Evolutionary conservation across 2,797 vertebrate species (phyloP).

Genomic region (Acanthurus lineatus): DNA sequence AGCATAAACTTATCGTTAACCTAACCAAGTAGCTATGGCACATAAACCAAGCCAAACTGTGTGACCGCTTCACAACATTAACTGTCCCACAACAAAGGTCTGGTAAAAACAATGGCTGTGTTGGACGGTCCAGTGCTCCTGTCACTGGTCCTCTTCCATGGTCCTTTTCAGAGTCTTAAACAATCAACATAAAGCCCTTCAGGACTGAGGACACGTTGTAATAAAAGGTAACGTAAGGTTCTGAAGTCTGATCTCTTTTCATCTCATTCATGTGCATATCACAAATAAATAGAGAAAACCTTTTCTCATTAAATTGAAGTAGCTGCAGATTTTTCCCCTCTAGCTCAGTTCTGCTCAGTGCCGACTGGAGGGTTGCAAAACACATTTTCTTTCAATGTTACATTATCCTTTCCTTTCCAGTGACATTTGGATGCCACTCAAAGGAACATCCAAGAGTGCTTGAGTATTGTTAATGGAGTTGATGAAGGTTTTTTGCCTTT

Average conservation of each 20-base stretch:
- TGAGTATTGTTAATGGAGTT: constrained; percentile 63
- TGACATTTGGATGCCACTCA: constrained; percentile 66
- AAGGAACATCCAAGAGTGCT: constrained; percentile 47
- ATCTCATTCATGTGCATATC: background rate
- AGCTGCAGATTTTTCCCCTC: background rate
- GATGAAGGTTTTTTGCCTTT: constrained; percentile 62
- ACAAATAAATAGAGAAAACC: constrained; percentile 19
- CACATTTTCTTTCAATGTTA: constrained; percentile 58
- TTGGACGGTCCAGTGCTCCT: no score
- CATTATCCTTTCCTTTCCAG: constrained; percentile 60
- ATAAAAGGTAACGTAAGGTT: background rate
- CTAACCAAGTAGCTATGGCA: no score
- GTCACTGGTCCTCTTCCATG: no score
- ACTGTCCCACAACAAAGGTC: no score
- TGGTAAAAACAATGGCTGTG: no score
- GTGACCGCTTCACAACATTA: no score
- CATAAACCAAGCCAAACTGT: no score
- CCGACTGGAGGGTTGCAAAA: constrained; percentile 39
- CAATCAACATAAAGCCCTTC: no score
- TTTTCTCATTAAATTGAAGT: background rate
- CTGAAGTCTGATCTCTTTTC: background rate
- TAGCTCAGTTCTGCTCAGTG: constrained; percentile 7
- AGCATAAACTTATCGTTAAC: no score
- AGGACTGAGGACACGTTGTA: no score
- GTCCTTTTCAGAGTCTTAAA: no score